phyloP scores from a whole-genome alignment of 1,140 invertebrate genomes.

The Bombus picipes region DNA sequence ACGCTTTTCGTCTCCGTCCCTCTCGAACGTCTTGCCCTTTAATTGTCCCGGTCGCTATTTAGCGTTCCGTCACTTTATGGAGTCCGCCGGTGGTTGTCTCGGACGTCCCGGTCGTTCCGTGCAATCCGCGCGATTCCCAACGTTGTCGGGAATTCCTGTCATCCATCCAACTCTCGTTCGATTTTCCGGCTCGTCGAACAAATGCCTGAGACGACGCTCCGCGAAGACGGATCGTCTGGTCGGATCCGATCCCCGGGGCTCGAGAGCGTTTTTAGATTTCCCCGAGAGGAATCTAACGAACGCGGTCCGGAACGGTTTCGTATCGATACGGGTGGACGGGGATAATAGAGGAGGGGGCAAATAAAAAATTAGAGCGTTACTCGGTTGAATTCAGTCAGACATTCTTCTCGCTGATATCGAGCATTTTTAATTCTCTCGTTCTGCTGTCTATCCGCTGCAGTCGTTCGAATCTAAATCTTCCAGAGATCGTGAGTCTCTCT shows the following conservation, averaged over 20 bases:
- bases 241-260: conserved; percentile 24
- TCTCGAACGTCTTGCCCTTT: not conserved
- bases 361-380: conserved; percentile 2
- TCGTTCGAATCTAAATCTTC: not conserved
- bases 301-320: not conserved
- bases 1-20: not conserved
- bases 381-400: not conserved
- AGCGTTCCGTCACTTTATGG: not conserved
- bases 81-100: not conserved
- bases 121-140: conserved; percentile 11
- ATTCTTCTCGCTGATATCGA: not conserved
- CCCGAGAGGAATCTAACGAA: conserved; percentile 10
- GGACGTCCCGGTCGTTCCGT: not conserved
- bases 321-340: conserved; percentile 4
- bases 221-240: conserved; percentile 57
- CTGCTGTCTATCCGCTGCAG: not conserved
- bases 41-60: conserved; percentile 17
- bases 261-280: conserved; percentile 42
- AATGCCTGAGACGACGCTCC: conserved; percentile 49
- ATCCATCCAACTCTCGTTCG: conserved; percentile 57
- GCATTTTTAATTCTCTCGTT: conserved; percentile 10
- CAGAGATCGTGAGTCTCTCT: not conserved
- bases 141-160: conserved; percentile 47
- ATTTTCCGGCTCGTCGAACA: conserved; percentile 60
- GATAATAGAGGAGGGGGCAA: not conserved